Base-by-base conservation (phyloP, 2,888 invertebrate genomes). In the Eupelmus urozonus region DNA sequence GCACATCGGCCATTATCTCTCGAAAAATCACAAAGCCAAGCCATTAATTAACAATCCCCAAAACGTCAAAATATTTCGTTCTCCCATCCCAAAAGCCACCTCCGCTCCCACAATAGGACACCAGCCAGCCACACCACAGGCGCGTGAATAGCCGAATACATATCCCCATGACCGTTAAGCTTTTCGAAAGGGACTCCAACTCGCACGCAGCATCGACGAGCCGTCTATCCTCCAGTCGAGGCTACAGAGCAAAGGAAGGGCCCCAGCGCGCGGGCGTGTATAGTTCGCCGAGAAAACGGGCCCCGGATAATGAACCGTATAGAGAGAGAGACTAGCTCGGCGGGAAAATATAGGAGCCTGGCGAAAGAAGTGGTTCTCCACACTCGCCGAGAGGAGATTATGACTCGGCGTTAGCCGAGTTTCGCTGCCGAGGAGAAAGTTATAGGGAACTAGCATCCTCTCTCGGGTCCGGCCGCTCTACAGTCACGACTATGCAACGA, bases 351-450 rank as follows among this genome's bases (percentile, higher is more conserved):
- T 13, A 18, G 42, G 45, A 59, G 57, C n/a, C n/a, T n/a, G n/a
- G n/a, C n/a, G n/a, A 5, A 16, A 51, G 53, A 49, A 53, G 45
- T 5, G 25, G 72, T 40, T 55, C 42, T 45, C 2, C 53, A 16
- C 23, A 40, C n/a, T n/a, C n/a, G n/a, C n/a, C n/a, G n/a, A n/a
- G n/a, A 66, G 85, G 85, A 85, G 87, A 86, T 87, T 86, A 87
- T 84, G 87, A 86, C 85, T 87, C 83, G 85, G 77, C 81, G 82
- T 84, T 85, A 87, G 86, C 82, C 86, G 86, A 87, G 87, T 87
- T 87, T 87, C 86, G 83, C 82, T 82, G 65, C 71, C 80, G 75
- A 83, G 84, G 87, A 87, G 87, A 87, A 87, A 87, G 87, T 87
- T 87, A 84, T 80, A 29, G 45, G 42, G 20, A 27, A 59, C 11